Evolutionary conservation across 53 echinoderm and acorn worm species (phyloP), one percentile per base, ranked within the genome.

Genomic region (Paracentrotus lividus): DNA sequence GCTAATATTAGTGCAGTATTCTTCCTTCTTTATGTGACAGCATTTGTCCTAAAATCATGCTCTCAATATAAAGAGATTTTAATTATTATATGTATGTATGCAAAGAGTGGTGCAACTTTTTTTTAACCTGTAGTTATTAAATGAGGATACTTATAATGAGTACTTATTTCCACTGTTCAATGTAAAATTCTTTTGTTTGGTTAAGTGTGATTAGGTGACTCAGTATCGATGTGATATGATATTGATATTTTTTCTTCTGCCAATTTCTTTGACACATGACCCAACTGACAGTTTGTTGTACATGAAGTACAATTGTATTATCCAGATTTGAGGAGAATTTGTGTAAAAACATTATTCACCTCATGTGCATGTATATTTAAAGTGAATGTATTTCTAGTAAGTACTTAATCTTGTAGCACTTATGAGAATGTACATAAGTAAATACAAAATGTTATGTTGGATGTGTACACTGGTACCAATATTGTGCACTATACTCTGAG

Each of bases 11-110:
- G 81, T 81, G 8, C 38, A 45, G 18, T 47, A 81, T 20, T 76
- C 42, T 76, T 76, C 76, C 76, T 12, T 45, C 47, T 47, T 47
- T 47, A 4, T 72, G 72, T 40, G 47, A 81, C n/a, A 47, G 24
- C 81, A 81, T 44, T 44, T 81, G 13, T 81, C n/a, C 24, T 47
- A 81, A 81, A 81, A 47, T 81, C 81, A 81, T 81, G 81, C 47
- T 81, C 81, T 81, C 81, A n/a, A 4, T 40, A 72, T 36, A 45
- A 45, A 44, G 81, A 81, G 81, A 81, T 81, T 45, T 81, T 81
- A 45, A 81, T 10, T 81, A 7, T 44, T 78, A 18, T 43, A 77
- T 77, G 33, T 23, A 67, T 77, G 24, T 77, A 81, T 81, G 72
- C 72, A 72, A 72, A 72, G 40, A 38, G 72, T 36, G 81, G 81